These are phyloP conservation scores for Sinocyclocheilus maitianheensis DNA, from an alignment of 2,113 vertebrate genomes.

Conservation along the genomic window DNA sequence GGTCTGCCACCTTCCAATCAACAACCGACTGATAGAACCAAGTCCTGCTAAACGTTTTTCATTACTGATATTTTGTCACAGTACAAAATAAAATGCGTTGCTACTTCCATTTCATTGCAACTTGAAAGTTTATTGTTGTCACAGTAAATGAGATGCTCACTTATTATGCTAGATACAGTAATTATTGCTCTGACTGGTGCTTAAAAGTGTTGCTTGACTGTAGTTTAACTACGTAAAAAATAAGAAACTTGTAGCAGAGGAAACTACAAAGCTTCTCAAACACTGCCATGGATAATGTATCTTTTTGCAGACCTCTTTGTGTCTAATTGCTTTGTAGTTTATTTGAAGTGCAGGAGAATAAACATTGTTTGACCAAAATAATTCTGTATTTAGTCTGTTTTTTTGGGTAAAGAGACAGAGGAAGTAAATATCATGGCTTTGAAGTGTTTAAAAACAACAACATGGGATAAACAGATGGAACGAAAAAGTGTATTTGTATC, in stretches of 20 bases:
- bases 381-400: not conserved
- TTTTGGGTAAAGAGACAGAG: not conserved
- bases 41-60: too few relatives aligned
- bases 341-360: not conserved
- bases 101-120: not conserved
- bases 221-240: too few relatives aligned
- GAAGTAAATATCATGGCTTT: constrained; percentile 1
- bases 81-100: not conserved
- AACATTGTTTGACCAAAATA: not conserved
- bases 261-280: too few relatives aligned
- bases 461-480: not conserved
- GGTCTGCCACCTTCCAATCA: too few relatives aligned
- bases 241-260: too few relatives aligned
- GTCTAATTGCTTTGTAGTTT: constrained; percentile 4
- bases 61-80: not conserved
- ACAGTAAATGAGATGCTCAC: not conserved
- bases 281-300: too few relatives aligned
- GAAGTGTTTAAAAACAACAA: constrained; percentile 9
- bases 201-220: too few relatives aligned
- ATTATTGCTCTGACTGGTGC: not conserved
- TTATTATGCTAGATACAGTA: not conserved
- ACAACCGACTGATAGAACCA: too few relatives aligned
- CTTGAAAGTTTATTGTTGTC: not conserved
- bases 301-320: not conserved
- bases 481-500: not conserved